These are phyloP conservation scores for Hipposideros larvatus DNA, from an alignment of 2,797 vertebrate genomes.

Conservation along the genomic window DNA sequence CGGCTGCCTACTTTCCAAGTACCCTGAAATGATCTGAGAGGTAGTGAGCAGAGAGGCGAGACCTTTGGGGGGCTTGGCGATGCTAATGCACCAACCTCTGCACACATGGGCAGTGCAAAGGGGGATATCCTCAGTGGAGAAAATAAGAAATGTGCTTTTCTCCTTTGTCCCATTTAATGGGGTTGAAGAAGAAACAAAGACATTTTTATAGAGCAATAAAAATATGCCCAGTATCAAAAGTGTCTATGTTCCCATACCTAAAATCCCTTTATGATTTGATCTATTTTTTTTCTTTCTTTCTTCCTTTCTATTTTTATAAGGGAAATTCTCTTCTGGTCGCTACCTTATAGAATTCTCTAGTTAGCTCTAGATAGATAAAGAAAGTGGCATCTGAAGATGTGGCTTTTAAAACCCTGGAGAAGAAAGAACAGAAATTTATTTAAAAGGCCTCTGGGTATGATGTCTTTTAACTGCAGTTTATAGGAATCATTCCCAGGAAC, in stretches of 20 bases:
- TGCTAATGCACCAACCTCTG: slow-evolving; percentile 67
- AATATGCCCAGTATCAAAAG: slow-evolving; percentile 51
- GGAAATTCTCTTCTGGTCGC: slow-evolving; percentile 52
- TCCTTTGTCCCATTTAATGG: slow-evolving; percentile 69
- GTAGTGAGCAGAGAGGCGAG: slow-evolving; percentile 32
- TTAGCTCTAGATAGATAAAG: slow-evolving; percentile 44
- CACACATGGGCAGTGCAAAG: neutral
- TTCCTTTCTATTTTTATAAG: neutral
- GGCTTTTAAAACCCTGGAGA: slow-evolving; percentile 66
- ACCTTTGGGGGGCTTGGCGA: slow-evolving; percentile 33
- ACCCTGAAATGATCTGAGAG: slow-evolving; percentile 61
- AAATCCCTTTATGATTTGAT: slow-evolving; percentile 62
- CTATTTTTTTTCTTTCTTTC: neutral
- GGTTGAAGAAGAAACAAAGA: slow-evolving; percentile 54
- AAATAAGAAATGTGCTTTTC: slow-evolving; percentile 35
- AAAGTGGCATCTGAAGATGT: slow-evolving; percentile 67
- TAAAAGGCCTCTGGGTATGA: slow-evolving; percentile 43
- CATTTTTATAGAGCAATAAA: slow-evolving; percentile 62
- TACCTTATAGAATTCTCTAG: slow-evolving; percentile 45
- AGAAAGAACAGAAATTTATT: slow-evolving; percentile 73
- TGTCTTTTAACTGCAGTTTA: slow-evolving; percentile 73
- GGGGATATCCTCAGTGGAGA: neutral
- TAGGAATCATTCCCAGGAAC: slow-evolving; percentile 58
- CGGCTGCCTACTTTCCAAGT: slow-evolving; percentile 68
- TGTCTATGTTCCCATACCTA: slow-evolving; percentile 18